Percentiles rank a stretch among this genome's conserved stretches.
Evolutionary conservation across 2,113 vertebrate species (phyloP).

Genomic region (Charina bottae): DNA sequence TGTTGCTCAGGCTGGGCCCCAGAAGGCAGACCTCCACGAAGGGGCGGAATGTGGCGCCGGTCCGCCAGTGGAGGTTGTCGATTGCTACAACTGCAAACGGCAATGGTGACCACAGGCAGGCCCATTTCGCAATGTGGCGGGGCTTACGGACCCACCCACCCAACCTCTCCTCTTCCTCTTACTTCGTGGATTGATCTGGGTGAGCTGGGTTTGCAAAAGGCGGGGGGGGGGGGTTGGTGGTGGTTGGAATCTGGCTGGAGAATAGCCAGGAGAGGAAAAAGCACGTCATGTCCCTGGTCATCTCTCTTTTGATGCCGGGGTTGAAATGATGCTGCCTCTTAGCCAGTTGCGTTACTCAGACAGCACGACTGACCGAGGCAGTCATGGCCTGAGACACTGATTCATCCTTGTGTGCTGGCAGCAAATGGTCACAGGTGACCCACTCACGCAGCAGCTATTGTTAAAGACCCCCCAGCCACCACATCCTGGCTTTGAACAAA

Average conservation of each 20-base stretch:
- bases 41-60: slow-evolving; percentile 94
- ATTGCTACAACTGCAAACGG: slow-evolving; percentile 84
- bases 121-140: neutral
- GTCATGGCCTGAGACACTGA: neutral
- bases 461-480: neutral
- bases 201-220: neutral
- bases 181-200: neutral
- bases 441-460: neutral
- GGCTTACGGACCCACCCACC: neutral
- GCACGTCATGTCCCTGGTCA: too few relatives aligned
- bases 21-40: slow-evolving; percentile 94
- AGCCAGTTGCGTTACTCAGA: neutral
- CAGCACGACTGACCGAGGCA: neutral
- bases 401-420: neutral
- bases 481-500: neutral
- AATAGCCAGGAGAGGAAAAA: too few relatives aligned
- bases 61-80: slow-evolving; percentile 93
- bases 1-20: slow-evolving; percentile 92
- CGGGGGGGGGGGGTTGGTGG: neutral
- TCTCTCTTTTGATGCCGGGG: neutral
- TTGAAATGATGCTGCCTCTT: neutral
- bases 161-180: neutral
- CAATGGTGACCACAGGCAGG: neutral
- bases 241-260: too few relatives aligned
- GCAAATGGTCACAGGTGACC: neutral